These are phyloP conservation scores for Vesta saturnalis DNA, from an alignment of 2,888 invertebrate genomes.

Conservation along the genomic window DNA sequence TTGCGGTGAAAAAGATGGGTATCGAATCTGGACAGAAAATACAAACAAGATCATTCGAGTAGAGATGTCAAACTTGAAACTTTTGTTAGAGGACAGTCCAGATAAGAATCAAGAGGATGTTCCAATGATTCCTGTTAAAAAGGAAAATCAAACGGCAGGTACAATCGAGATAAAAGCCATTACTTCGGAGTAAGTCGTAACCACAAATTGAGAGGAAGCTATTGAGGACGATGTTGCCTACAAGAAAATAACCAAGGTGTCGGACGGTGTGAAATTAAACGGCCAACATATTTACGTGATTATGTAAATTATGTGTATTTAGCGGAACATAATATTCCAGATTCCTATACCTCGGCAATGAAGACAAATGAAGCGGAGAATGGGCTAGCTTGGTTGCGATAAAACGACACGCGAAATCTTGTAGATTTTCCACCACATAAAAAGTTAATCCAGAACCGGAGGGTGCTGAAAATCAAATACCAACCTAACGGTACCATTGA, in stretches of 20 bases:
- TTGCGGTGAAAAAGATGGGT: constrained; percentile 30
- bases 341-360: too few species aligned
- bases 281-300: constrained; percentile 8
- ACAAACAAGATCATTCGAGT: constrained; percentile 22
- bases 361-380: too few species aligned
- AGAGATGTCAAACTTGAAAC: constrained; percentile 23
- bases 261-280: constrained; percentile 4
- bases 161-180: neutral
- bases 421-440: too few species aligned
- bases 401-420: too few species aligned
- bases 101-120: neutral
- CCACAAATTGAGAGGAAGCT: constrained; percentile 6
- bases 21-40: constrained; percentile 21
- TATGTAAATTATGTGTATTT: constrained; percentile 6
- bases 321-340: constrained; percentile 3
- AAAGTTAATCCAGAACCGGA: too few species aligned
- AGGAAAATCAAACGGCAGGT: neutral
- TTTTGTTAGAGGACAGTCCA: neutral
- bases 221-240: neutral
- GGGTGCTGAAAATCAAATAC: too few species aligned
- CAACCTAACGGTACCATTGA: too few species aligned
- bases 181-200: neutral
- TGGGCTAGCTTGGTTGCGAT: too few species aligned
- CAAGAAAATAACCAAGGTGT: neutral
- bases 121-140: neutral